These are phyloP conservation scores for Microplitis manilae DNA, from an alignment of 2,888 invertebrate genomes.

Conservation along the genomic window DNA sequence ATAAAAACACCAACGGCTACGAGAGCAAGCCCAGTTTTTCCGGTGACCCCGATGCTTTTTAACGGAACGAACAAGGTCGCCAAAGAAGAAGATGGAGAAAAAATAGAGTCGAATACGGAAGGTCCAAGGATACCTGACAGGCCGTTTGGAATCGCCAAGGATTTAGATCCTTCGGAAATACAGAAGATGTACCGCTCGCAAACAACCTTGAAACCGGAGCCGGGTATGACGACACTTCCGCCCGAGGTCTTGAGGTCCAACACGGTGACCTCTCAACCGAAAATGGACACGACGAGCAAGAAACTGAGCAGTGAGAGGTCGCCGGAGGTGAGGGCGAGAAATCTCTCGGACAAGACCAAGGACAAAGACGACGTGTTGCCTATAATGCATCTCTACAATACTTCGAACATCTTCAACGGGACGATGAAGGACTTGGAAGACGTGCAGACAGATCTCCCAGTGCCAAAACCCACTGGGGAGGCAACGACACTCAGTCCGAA, in stretches of 20 bases:
- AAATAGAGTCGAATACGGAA: slow-evolving; percentile 42
- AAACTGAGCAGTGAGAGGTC: slow-evolving; percentile 56
- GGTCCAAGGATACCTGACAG: slow-evolving; percentile 32
- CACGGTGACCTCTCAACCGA: slow-evolving; percentile 32
- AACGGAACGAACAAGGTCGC: slow-evolving; percentile 39
- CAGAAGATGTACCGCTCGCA: slow-evolving; percentile 65
- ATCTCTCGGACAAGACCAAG: slow-evolving; percentile 62
- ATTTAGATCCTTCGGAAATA: slow-evolving; percentile 66
- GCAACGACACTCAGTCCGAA: slow-evolving; percentile 64
- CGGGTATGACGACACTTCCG: slow-evolving; percentile 42
- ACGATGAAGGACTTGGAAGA: slow-evolving; percentile 48
- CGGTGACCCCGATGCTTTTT: slow-evolving; percentile 59
- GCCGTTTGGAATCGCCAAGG: slow-evolving; percentile 54
- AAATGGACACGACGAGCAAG: slow-evolving; percentile 33
- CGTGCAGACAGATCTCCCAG: neutral
- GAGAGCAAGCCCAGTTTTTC: slow-evolving; percentile 53
- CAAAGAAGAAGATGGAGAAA: slow-evolving; percentile 28
- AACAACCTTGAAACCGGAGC: slow-evolving; percentile 46
- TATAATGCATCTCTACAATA: slow-evolving; percentile 69
- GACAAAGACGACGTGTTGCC: slow-evolving; percentile 67
- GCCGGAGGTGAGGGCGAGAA: slow-evolving; percentile 64
- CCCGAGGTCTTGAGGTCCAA: slow-evolving; percentile 39
- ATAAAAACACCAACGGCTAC: slow-evolving; percentile 45
- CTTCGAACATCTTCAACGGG: slow-evolving; percentile 66
- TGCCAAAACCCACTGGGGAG: too few relatives aligned